A percentile compares a stretch with the other conserved stretches of the same genome.
These are phyloP conservation scores for Stomatorhinus walkeri DNA, from an alignment of 2,797 vertebrate species.

Conservation along the genomic window DNA sequence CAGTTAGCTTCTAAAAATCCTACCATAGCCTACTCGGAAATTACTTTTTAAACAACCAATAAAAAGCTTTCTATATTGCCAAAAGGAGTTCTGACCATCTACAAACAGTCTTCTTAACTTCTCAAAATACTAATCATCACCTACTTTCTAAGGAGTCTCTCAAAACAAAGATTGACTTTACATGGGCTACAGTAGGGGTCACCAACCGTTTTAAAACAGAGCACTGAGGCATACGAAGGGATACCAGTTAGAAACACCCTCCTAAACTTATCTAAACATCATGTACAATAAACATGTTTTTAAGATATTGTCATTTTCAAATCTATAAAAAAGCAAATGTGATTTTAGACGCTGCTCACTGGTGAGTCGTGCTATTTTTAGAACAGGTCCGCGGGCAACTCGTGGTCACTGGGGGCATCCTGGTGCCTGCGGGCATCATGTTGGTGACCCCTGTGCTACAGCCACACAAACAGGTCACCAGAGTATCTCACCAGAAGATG, in stretches of 20 bases:
- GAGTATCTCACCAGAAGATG: slow-evolving; percentile 83
- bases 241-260: not conserved
- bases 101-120: not conserved
- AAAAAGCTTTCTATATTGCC: not conserved
- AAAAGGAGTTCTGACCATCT: not conserved
- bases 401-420: too few species aligned
- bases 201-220: not conserved
- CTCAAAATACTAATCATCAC: not conserved
- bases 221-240: not conserved
- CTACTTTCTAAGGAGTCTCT: not conserved
- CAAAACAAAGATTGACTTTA: not conserved
- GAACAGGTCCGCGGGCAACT: too few species aligned
- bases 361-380: too few species aligned
- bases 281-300: not conserved
- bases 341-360: too few species aligned
- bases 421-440: too few species aligned
- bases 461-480: not conserved
- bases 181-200: not conserved
- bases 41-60: not conserved
- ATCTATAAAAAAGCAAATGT: too few species aligned
- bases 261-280: not conserved
- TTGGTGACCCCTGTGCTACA: not conserved
- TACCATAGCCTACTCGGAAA: not conserved
- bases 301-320: not conserved
- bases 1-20: not conserved